These are phyloP conservation scores for Cynoglossus semilaevis DNA, from an alignment of 2,113 vertebrate genomes.

Conservation along the genomic window DNA sequence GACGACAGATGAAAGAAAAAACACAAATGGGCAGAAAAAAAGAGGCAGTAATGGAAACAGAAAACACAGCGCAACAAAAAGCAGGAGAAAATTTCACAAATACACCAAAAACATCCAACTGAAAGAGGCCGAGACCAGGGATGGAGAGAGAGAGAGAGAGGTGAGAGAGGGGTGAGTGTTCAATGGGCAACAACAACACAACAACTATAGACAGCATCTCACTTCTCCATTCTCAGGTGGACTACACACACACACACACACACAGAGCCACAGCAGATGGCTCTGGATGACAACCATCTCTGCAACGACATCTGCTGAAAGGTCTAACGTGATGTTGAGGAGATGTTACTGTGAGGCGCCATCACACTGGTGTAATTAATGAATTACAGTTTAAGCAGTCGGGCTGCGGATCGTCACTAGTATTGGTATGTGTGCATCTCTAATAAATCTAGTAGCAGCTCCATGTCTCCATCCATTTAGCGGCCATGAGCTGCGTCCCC, in stretches of 20 bases:
- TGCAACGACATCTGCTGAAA: too few species aligned
- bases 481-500: too few species aligned
- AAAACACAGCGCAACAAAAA: not conserved
- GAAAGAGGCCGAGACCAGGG: not conserved
- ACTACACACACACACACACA: conserved; percentile 6
- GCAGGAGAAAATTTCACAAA: not conserved
- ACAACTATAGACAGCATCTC: conserved; percentile 52
- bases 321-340: conserved; percentile 12
- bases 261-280: too few species aligned
- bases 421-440: too few species aligned
- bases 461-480: too few species aligned
- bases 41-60: not conserved
- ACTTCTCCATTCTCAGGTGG: conserved; percentile 54
- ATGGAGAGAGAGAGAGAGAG: conserved; percentile 4
- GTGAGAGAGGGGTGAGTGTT: conserved; percentile 21
- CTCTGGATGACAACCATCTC: conserved; percentile 28
- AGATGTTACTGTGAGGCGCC: not conserved
- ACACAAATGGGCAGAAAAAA: conserved; percentile 1
- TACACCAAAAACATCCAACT: too few species aligned
- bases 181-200: conserved; percentile 52
- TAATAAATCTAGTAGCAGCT: too few species aligned
- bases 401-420: too few species aligned
- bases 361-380: too few species aligned
- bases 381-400: too few species aligned
- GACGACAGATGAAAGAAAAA: not conserved